A percentile compares a stretch with the other conserved stretches of the same genome.
phyloP scores from a whole-genome alignment of 2,113 vertebrate species.

The Eleginops maclovinus region DNA sequence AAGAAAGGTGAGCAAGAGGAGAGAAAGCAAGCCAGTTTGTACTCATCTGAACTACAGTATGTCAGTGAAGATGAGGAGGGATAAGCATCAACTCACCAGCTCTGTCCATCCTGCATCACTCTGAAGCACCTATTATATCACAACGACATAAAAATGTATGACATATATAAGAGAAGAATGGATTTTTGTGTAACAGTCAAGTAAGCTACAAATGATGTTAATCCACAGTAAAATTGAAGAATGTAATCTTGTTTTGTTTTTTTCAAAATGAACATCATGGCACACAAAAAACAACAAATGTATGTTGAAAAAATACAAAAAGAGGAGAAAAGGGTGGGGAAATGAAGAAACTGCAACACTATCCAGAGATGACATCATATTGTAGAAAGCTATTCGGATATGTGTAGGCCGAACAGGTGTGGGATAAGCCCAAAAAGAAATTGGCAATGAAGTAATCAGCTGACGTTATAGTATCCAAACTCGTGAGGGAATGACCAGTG shows the following conservation, averaged over 20 bases:
- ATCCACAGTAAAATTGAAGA: conserved; percentile 1
- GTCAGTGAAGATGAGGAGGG: conserved; percentile 65
- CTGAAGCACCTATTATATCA: conserved; percentile 79
- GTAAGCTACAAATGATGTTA: conserved; percentile 23
- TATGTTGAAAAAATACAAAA: not conserved
- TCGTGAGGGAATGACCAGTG: conserved; percentile 1
- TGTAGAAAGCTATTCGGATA: conserved; percentile 44
- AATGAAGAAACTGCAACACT: conserved; percentile 37
- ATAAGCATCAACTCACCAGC: conserved; percentile 78
- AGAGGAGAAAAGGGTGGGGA: not conserved
- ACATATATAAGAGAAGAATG: conserved; percentile 63
- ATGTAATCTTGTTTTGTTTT: not conserved
- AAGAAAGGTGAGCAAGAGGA: conserved; percentile 34
- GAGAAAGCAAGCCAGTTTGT: conserved; percentile 58
- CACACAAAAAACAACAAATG: conserved; percentile 8
- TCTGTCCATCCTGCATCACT: conserved; percentile 79
- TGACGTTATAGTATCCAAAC: conserved; percentile 35
- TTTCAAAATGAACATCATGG: not conserved
- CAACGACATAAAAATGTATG: conserved; percentile 78
- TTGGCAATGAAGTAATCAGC: conserved; percentile 43
- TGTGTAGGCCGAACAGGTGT: conserved; percentile 61
- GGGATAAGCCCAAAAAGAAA: conserved; percentile 44
- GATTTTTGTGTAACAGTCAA: conserved; percentile 35
- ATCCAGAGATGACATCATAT: conserved; percentile 59
- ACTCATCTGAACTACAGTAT: conserved; percentile 58